These are phyloP conservation scores for Xiphorhynchus elegans DNA, from an alignment of 2,113 vertebrate species.

Conservation along the genomic window DNA sequence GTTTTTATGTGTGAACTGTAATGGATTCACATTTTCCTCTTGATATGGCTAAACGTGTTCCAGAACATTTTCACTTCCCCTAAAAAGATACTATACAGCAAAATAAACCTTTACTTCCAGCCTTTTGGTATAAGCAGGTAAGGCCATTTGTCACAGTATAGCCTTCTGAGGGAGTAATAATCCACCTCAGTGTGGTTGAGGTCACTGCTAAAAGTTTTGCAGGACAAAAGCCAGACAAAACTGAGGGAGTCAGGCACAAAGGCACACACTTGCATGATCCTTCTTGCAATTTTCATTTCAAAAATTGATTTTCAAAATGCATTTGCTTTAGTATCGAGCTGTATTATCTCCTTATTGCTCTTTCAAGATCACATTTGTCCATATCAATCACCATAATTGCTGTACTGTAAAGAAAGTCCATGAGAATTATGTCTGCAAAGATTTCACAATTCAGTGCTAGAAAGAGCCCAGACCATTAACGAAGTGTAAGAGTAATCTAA, in stretches of 20 bases:
- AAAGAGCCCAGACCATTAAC: not conserved
- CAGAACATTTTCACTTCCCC: not conserved
- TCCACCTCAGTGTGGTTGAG: not conserved
- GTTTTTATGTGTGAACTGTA: not conserved
- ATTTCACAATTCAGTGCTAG: not conserved
- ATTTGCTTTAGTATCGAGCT: not conserved
- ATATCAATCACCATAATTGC: conserved; percentile 19
- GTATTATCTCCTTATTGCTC: not conserved
- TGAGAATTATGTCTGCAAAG: not conserved
- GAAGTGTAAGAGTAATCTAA: not conserved
- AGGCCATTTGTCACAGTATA: not conserved
- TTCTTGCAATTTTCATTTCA: not conserved
- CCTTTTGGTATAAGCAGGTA: not conserved
- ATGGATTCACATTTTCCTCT: not conserved
- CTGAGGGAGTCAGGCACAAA: not conserved
- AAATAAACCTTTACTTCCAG: not conserved
- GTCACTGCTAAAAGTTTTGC: conserved; percentile 18
- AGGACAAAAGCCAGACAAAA: not conserved
- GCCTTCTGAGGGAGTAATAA: not conserved
- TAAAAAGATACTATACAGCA: not conserved
- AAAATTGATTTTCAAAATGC: conserved; percentile 19
- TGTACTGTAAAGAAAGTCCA: not conserved
- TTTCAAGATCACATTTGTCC: conserved; percentile 32
- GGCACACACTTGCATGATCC: not conserved
- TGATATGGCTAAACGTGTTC: not conserved